Percentiles rank a stretch among this genome's conserved stretches.
Conservation (phyloP, 30 jellyfish, hydroid and myxozoan species). For the Chrysaora quinquecirrha region DNA sequence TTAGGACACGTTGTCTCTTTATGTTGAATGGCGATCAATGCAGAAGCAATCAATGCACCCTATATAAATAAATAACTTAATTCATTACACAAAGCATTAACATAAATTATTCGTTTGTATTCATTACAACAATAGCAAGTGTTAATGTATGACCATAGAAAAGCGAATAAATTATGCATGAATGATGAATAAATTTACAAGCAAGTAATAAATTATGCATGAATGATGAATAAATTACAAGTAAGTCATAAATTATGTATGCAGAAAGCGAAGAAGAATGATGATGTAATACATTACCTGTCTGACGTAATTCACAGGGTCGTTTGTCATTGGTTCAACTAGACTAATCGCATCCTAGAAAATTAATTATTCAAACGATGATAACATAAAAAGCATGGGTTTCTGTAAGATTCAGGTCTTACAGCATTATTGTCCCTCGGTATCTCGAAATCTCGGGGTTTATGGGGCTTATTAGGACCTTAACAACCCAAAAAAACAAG, state of each 20-base stretch:
- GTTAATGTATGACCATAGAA: too few species aligned
- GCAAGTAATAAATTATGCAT: too few species aligned
- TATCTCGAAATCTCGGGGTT: too few species aligned
- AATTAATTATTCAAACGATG: too few species aligned
- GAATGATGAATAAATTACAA: neutral
- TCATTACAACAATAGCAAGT: too few species aligned
- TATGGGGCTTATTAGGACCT: too few species aligned
- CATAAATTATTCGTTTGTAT: too few species aligned
- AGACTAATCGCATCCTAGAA: conserved; percentile 93
- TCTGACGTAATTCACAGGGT: conserved; percentile 94
- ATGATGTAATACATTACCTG: conserved; percentile 70
- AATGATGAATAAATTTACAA: neutral
- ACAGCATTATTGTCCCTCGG: too few species aligned
- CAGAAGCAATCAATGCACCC: conserved; percentile 98
- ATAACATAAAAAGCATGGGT: too few species aligned
- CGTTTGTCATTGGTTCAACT: conserved; percentile 93
- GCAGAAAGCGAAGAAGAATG: neutral
- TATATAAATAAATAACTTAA: conserved; percentile 6
- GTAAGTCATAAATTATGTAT: neutral
- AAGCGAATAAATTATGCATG: neutral
- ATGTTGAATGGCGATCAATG: conserved; percentile 94
- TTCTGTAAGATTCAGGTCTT: too few species aligned
- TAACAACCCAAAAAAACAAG: too few species aligned
- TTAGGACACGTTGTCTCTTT: conserved; percentile 93
- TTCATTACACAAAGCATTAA: too few species aligned